These are phyloP conservation scores for Neotoma lepida DNA, from an alignment of 2,113 vertebrate genomes.

Conservation along the genomic window DNA sequence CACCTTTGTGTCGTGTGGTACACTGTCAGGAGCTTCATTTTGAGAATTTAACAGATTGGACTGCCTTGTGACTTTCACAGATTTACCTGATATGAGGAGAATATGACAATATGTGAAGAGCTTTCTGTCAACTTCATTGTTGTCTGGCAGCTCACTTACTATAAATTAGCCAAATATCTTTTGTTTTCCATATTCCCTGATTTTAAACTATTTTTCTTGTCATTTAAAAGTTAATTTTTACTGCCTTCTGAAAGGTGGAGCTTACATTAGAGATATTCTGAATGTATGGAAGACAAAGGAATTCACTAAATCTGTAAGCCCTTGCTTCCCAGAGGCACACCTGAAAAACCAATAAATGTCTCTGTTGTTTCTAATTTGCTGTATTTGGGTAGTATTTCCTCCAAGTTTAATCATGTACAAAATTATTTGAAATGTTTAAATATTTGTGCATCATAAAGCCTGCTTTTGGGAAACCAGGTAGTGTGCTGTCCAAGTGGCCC, in stretches of 20 bases:
- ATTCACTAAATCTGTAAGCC: background rate
- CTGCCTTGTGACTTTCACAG: background rate
- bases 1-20: background rate
- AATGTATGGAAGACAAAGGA: slow-evolving; percentile 14
- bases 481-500: background rate
- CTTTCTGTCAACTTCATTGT: slow-evolving; percentile 28
- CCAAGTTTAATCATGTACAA: background rate
- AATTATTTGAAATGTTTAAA: slow-evolving; percentile 30
- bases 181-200: background rate
- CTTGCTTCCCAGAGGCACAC: slow-evolving; percentile 7
- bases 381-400: slow-evolving; percentile 35
- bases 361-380: slow-evolving; percentile 5
- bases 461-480: slow-evolving; percentile 33
- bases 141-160: background rate
- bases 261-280: background rate
- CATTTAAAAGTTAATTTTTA: slow-evolving; percentile 38
- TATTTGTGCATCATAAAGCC: background rate
- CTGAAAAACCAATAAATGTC: slow-evolving; percentile 9
- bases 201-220: slow-evolving; percentile 19
- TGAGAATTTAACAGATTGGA: background rate
- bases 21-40: background rate
- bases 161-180: background rate
- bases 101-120: background rate
- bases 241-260: background rate
- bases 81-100: background rate